Percentiles rank a stretch among this genome's conserved stretches.
Evolutionary conservation across 1,140 invertebrate species (phyloP).

Genomic region (Acromyrmex charruanus): DNA sequence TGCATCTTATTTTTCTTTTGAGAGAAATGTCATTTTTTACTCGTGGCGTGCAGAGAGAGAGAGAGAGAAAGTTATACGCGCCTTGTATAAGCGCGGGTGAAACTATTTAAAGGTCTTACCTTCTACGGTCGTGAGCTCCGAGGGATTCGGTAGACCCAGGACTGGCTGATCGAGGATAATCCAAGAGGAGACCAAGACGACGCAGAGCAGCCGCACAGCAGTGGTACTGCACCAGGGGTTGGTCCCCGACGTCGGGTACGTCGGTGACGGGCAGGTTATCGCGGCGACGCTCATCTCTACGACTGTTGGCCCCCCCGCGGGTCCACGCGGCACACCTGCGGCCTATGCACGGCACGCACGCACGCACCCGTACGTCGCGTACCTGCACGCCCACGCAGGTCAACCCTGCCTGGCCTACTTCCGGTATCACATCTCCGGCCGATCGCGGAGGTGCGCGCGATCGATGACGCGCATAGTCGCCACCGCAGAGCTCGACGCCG

Average conservation of each 20-base stretch:
- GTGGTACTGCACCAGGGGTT: conserved; percentile 21
- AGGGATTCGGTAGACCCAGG: conserved; percentile 76
- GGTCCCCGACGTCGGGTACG: conserved; percentile 45
- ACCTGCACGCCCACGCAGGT: conserved; percentile 71
- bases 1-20: not conserved
- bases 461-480: conserved; percentile 73
- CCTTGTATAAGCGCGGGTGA: not conserved
- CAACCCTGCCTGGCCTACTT: conserved; percentile 72
- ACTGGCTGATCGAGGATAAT: conserved; percentile 70
- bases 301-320: conserved; percentile 48
- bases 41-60: too few species aligned
- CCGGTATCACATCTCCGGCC: conserved; percentile 75
- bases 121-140: conserved; percentile 74
- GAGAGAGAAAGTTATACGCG: not conserved
- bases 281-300: conserved; percentile 65
- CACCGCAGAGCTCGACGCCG: conserved; percentile 45
- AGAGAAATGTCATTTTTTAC: too few species aligned
- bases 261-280: conserved; percentile 37
- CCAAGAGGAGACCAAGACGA: conserved; percentile 73
- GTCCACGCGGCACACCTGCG: conserved; percentile 63
- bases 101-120: conserved; percentile 68
- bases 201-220: conserved; percentile 66
- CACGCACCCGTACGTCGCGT: conserved; percentile 59
- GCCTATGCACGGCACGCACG: conserved; percentile 59
- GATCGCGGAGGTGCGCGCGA: conserved; percentile 68